Conservation (phyloP, 2,797 vertebrate genomes). For the Carapus acus region DNA sequence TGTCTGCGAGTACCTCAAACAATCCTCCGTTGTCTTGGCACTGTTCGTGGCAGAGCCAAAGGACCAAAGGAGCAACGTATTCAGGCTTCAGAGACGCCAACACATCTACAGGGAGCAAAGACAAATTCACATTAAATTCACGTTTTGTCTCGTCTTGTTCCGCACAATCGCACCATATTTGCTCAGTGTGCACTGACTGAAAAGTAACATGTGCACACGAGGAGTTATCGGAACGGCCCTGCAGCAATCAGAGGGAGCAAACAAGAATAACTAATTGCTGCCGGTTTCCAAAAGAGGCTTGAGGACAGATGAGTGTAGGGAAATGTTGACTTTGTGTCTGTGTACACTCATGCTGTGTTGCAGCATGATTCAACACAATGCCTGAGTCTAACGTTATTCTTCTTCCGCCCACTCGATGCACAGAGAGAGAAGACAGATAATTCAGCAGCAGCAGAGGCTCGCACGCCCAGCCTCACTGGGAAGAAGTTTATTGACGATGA, state of each 20-base stretch:
- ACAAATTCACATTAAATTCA: too few species aligned
- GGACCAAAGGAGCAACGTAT: slow-evolving; percentile 86
- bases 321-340: background rate
- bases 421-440: background rate
- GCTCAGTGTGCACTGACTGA: background rate
- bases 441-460: too few species aligned
- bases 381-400: background rate
- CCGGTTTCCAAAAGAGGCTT: background rate
- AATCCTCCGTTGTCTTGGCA: slow-evolving; percentile 88
- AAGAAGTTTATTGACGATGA: too few species aligned
- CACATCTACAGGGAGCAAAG: slow-evolving; percentile 73
- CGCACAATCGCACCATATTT: slow-evolving; percentile 6
- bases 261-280: background rate
- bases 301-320: background rate
- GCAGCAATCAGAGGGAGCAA: slow-evolving; percentile 3
- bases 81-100: slow-evolving; percentile 85
- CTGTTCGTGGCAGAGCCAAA: slow-evolving; percentile 93
- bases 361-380: background rate
- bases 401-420: background rate
- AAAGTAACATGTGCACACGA: background rate
- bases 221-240: slow-evolving; percentile 7
- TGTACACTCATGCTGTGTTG: background rate
- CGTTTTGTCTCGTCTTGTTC: background rate
- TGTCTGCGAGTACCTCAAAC: slow-evolving; percentile 81
- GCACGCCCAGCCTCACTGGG: too few species aligned